Base-by-base conservation (phyloP, 2,113 vertebrate species). In the Apus apus region DNA sequence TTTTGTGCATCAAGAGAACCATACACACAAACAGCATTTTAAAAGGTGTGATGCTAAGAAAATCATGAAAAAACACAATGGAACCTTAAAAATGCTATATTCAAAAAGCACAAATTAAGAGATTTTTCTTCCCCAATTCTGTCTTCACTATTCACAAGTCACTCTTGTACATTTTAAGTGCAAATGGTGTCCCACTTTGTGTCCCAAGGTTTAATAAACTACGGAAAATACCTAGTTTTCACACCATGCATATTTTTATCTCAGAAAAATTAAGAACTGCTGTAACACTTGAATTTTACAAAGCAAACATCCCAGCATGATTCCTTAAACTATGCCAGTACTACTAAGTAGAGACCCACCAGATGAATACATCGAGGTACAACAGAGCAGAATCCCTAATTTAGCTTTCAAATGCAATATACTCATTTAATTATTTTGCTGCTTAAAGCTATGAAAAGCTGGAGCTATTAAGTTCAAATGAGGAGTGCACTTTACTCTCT, bases 1-100 rank as follows among this genome's bases (percentile, higher is more conserved):
- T 91, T 94, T 82, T 85, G 78, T 78, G 27, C 66, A 77, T 74
- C 62, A 70, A 81, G 61, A 92, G 50, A 89, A 68, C 60, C 73
- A 84, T n/a, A 94, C 43, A 84, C 32, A 78, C 32, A 65, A 85
- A 87, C 38, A 89, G 45, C 67, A 91, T 67, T 85, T 34, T 50
- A 78, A 67, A 67, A 85, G 15, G 34, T 60, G 32, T 18, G 34
- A 85, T 34, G 38, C 80, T 89, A 94, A 71, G 65, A 89, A 93
- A 84, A 78, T 70, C 38, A 79, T 19, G 14, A 85, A 89, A 79
- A 72, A 43, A 13, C 25, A 66, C 29, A 87, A 23, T 6, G 67
- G 90, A 95, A 75, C 66, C 74, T 65, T 54, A 76, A 22, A 82
- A 89, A 75, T 27, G 56, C 30, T 22, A 5, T 36, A 82, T 61